These are phyloP conservation scores for Psittacula cyanocephala DNA, from an alignment of 2,113 vertebrate genomes.

Conservation along the genomic window DNA sequence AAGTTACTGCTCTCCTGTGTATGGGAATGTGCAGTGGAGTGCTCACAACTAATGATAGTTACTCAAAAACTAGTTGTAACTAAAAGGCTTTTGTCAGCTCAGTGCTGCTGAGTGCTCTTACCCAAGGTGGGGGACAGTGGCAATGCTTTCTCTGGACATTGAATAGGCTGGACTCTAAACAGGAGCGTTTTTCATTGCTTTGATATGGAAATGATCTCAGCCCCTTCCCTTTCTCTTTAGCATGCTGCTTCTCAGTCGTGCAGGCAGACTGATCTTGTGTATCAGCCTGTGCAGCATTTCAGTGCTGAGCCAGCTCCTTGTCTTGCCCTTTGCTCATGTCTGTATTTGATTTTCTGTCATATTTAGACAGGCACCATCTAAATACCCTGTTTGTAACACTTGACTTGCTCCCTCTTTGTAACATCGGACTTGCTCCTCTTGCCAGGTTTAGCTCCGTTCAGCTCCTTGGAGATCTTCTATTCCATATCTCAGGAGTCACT, in stretches of 20 bases:
- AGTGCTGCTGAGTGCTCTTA: background rate
- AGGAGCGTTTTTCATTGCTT: background rate
- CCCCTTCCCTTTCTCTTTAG: background rate
- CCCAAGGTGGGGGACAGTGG: background rate
- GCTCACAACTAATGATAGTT: background rate
- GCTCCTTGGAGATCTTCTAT: slow-evolving; percentile 95
- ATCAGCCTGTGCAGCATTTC: background rate
- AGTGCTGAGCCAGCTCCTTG: background rate
- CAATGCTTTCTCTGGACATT: background rate
- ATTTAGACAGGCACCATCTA: background rate
- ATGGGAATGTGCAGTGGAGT: background rate
- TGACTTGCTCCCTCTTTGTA: background rate
- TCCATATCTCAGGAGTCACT: slow-evolving; percentile 97
- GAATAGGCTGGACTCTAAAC: background rate
- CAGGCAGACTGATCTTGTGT: background rate
- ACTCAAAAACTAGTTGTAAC: background rate
- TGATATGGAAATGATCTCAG: background rate
- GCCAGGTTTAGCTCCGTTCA: slow-evolving; percentile 97
- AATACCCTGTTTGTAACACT: background rate
- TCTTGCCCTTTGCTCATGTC: background rate
- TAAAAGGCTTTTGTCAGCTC: background rate
- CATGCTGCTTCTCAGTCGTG: background rate
- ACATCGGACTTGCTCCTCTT: background rate
- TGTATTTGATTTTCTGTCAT: background rate
- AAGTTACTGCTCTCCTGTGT: background rate